phyloP scores from a whole-genome alignment of 2,888 invertebrate species.

The Autographa gamma region DNA sequence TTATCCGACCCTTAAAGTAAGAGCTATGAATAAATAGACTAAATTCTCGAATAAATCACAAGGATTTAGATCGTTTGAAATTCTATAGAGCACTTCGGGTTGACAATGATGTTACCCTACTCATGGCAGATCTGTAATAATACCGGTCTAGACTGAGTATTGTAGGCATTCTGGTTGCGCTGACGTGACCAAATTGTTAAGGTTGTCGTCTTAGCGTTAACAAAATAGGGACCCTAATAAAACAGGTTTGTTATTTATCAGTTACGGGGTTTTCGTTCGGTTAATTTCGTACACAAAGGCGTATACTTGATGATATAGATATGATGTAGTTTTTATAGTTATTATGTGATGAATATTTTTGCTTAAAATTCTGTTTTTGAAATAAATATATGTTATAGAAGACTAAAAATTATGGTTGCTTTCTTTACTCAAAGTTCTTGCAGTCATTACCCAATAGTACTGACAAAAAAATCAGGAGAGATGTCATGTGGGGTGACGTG shows the following conservation, averaged over 20 bases:
- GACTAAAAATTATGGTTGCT: too few species aligned
- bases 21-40: slow-evolving; percentile 46
- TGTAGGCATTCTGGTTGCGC: slow-evolving; percentile 51
- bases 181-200: slow-evolving; percentile 63
- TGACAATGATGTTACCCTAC: slow-evolving; percentile 65
- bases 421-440: not conserved
- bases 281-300: slow-evolving; percentile 16
- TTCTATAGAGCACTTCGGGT: slow-evolving; percentile 61
- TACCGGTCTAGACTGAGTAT: slow-evolving; percentile 61
- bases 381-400: too few species aligned
- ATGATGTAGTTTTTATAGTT: too few species aligned
- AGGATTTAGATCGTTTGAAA: slow-evolving; percentile 67
- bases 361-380: too few species aligned
- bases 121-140: slow-evolving; percentile 68
- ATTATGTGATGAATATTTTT: too few species aligned
- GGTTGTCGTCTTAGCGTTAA: slow-evolving; percentile 28
- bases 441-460: not conserved
- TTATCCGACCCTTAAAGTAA: slow-evolving; percentile 24
- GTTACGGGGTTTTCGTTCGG: slow-evolving; percentile 19
- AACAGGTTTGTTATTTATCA: slow-evolving; percentile 46
- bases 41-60: slow-evolving; percentile 61
- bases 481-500: slow-evolving; percentile 41
- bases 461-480: slow-evolving; percentile 28
- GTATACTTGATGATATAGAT: slow-evolving; percentile 12
- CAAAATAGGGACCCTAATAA: slow-evolving; percentile 37